Base-by-base conservation (phyloP, 2,888 invertebrate species). In the Cistogaster globosa region DNA sequence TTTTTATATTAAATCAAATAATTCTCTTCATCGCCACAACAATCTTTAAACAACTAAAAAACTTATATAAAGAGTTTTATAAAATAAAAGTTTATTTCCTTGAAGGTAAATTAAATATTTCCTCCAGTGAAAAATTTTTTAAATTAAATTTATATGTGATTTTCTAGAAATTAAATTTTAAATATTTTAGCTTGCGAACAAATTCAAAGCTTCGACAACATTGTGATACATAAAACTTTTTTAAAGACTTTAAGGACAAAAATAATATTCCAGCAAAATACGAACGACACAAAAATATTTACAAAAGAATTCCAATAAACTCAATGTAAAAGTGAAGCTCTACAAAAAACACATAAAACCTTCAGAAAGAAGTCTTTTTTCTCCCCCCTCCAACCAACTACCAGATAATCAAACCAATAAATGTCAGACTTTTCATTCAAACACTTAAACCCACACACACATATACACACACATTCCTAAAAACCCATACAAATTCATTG, bases 301-400 rank as follows among this genome's bases (percentile, higher is more conserved):
- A 53, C 65, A 42, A 83, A 83, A 60, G 69, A 83, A 83, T 83
- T 83, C 82, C 82, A 77, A 83, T 83, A 77, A 77, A 77, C 58
- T 58, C 8, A 20, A 26, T 7, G 9, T 36, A 38, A 76, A 60
- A 69, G 58, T 38, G 51, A 62, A 76, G 42, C 62, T 65, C 22
- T 32, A 69, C 42, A 62, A 53, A 51, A 26, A 71, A 65, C 5
- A 57, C 18, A 72, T 6, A 48, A 53, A 68, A 32, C 58, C 53
- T 60, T 53, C 60, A 69, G 38, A 32, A 5, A 18, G 20, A 69
- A 57, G 57, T 20, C 58, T 38, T 62, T 26, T 3, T 26, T 11
- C 80, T 6, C 42, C 53, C 57, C 22, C 22, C 62, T 42, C 45
- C 38, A 20, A 20, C 57, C 20, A 51, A 53, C 55, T 26, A 48